phyloP scores from a whole-genome alignment of 1,140 invertebrate species.

The Drosophila jambulina region DNA sequence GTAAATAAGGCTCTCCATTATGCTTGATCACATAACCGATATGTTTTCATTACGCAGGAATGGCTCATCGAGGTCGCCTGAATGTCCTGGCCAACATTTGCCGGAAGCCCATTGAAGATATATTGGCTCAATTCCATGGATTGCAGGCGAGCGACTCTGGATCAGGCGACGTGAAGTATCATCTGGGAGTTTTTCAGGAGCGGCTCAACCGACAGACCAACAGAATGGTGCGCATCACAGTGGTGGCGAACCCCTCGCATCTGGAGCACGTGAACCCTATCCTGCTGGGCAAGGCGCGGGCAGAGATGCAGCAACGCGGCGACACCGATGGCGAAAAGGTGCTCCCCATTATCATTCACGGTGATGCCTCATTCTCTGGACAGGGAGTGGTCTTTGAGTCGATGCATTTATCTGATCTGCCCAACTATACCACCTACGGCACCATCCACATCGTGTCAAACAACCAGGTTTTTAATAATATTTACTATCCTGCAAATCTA shows the following conservation, averaged over 20 bases:
- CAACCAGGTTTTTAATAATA: no score
- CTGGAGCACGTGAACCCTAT: constrained; percentile 95
- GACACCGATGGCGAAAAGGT: constrained; percentile 91
- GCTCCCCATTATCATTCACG: constrained; percentile 92
- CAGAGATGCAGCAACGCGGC: constrained; percentile 93
- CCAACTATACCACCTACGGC: constrained; percentile 94
- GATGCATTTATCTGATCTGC: constrained; percentile 93
- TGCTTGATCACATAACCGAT: not conserved
- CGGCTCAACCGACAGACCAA: constrained; percentile 92
- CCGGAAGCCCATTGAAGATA: constrained; percentile 92
- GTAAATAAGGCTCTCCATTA: not conserved
- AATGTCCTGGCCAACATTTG: constrained; percentile 97
- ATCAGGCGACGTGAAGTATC: constrained; percentile 98
- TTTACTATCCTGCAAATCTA: no score
- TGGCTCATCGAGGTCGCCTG: constrained; percentile 96
- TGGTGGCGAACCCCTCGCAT: constrained; percentile 96
- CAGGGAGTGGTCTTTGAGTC: constrained; percentile 96
- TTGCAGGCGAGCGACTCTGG: constrained; percentile 91
- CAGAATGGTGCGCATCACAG: constrained; percentile 91
- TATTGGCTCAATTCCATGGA: constrained; percentile 94
- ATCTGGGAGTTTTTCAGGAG: constrained; percentile 94
- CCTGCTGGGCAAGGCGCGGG: constrained; percentile 92
- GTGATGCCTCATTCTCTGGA: constrained; percentile 95
- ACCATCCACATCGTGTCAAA: constrained; percentile 96
- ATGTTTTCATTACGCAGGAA: constrained; percentile 91